Evolutionary conservation across 2,113 vertebrate genomes (phyloP), one percentile per base, ranked within the genome.

Genomic region (Sterna hirundo): DNA sequence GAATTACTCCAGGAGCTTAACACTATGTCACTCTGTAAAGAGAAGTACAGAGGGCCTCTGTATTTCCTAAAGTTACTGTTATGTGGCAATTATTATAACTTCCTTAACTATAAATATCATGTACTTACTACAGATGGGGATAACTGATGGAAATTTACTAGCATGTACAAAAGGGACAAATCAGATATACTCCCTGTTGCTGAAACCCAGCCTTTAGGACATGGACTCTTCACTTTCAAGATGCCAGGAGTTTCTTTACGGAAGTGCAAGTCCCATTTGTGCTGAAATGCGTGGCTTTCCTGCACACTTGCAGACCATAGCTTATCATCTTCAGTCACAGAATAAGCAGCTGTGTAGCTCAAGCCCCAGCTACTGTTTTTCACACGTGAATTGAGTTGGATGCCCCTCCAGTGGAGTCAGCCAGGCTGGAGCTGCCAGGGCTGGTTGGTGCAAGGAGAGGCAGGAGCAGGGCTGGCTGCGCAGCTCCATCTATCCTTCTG

Each of bases 241-340:
- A 36, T 36, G 20, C 13, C 10, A 36, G 11, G 6, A 2, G 1
- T 38, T 66, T 78, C 27, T 58, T 84, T 51, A 55, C 3, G 10
- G 65, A 92, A 78, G 6, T 60, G 1, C 12, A 51, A 52, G 7
- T 72, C 57, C n/a, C 21, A 29, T 6, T 4, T 9, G 11, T 46
- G 11, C 18, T 42, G 27, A 49, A 83, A 52, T 15, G 14, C 1
- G 0, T 2, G 17, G 13, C 7, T 6, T 69, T 44, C n/a, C 27
- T 51, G 13, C 8, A 13, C 0, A 0, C 8, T 68, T 46, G 14
- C 13, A 82, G 25, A 36, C 20, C 76, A n/a, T 12, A 46, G 6
- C 17, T 70, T 58, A 15, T 25, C 5, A 5, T 54, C 47, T 51
- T 51, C 3, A 2, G 7, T 16, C 15, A 19, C 38, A 46, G 26